Base-by-base conservation (phyloP, 1,140 invertebrate genomes). In the Zeugodacus cucurbitae region DNA sequence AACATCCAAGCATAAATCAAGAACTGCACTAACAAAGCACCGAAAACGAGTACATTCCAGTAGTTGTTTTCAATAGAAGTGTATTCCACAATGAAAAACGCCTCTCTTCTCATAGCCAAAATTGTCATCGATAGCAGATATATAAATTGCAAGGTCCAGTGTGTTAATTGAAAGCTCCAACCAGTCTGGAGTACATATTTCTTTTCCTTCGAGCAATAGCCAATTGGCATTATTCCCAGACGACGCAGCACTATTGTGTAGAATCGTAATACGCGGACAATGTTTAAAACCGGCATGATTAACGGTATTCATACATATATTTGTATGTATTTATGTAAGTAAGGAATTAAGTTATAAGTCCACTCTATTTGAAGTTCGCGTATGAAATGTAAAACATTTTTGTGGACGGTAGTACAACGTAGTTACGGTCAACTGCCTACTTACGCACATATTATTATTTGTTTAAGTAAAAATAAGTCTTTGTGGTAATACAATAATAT, bases 1-100 rank as follows among this genome's bases (percentile, higher is more conserved):
- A 87, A 62, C 34, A 87, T 17, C 86, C 86, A 87, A 14, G 58
- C 26, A 58, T 87, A 62, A 34, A 62, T 37, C 32, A 87, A 62
- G 6, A 85, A 54, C 22, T 85, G 78, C n/a, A 22, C 48, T 54
- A 34, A 29, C 11, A 57, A 17, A 1, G 78, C 78, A 14, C 41
- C 20, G 20, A 17, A 85, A 14, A 54, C n/a, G 6, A 85, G 10
- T 17, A 54, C 1, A 44, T 20, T 26, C 41, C 48, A 48, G 48
- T 85, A 85, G 22, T 54, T 26, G 26, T 20, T 0, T n/a, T 57
- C 78, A 1, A 57, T 48, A 54, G 1, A 26, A 14, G 41, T 48
- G 54, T 85, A 11, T 54, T 85, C 20, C 8, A 0, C 7, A 48
- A 3, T 57, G 11, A 85, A 48, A 14, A 54, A 85, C 29, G n/a